Base-by-base conservation (phyloP, 2,797 vertebrate species). In the Rhinatrema bivittatum region DNA sequence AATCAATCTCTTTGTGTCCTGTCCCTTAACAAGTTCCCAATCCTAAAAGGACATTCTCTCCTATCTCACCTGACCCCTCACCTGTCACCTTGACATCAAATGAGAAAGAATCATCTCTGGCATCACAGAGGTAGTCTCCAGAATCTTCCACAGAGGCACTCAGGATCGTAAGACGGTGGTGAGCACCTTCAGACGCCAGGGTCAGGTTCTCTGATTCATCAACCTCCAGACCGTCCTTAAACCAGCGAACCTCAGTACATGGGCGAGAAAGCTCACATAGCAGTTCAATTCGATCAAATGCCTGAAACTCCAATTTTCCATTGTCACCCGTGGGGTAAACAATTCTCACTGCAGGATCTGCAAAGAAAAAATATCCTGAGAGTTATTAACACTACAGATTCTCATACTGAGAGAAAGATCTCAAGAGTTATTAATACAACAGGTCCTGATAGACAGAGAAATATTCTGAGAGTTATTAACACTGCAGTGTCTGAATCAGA, bases 51-150 rank as follows among this genome's bases (percentile, higher is more conserved):
- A n/a, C n/a, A n/a, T n/a, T n/a, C n/a, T n/a, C n/a, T n/a, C n/a
- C n/a, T n/a, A n/a, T n/a, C n/a, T n/a, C n/a, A 1, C 5, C 14
- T 23, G 9, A 13, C 9, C 5, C 15, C 79, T 62, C 24, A 99
- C 96, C 94, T 74, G 90, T 87, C 62, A 98, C 87, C 50, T 86
- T 90, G 34, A 99, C 80, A 7, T 95, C 90, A 26, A 97, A 99
- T 22, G 90, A 92, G 68, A 94, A 37, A 0, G 91, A 91, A 41
- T 95, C 93, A 15, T 96, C 89, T 5, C 72, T 82, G 5, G 88
- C 93, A 67, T 98, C 94, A 0, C 94, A 99, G 14, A 95, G 91
- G 26, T 98, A 99, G 78, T 97, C 95, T 5, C 94, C 96, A 0
- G 86, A 74, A 9, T 99, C 93, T 63, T 86, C 86, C 0, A 85